A percentile compares a stretch with the other conserved stretches of the same genome.
Conservation (phyloP, 2,797 vertebrate genomes). For the Triplophysa bombifrons region DNA sequence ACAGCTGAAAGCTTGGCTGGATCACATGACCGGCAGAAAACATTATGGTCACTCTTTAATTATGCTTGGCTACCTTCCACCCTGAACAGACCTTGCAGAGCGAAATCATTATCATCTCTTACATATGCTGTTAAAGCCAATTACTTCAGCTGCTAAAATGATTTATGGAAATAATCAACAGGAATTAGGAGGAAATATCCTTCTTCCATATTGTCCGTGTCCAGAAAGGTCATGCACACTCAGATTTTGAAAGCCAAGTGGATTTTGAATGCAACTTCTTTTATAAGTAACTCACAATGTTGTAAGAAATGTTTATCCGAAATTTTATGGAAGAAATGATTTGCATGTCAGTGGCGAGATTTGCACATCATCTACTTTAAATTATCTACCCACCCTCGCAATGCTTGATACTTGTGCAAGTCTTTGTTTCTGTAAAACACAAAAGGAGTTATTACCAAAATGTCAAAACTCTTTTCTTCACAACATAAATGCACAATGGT, state of each 20-base stretch:
- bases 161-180: slow-evolving; percentile 13
- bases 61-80: slow-evolving; percentile 33
- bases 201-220: not conserved
- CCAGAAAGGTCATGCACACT: not conserved
- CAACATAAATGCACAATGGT: not conserved
- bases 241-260: not conserved
- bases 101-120: slow-evolving; percentile 27
- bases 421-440: not conserved
- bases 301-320: too few species aligned
- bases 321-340: too few species aligned
- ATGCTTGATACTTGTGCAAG: not conserved
- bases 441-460: not conserved
- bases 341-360: too few species aligned
- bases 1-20: slow-evolving; percentile 30
- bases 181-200: slow-evolving; percentile 13
- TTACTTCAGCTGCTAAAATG: slow-evolving; percentile 12
- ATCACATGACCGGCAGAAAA: slow-evolving; percentile 35
- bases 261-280: not conserved
- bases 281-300: not conserved
- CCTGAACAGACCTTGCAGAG: slow-evolving; percentile 15
- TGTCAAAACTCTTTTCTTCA: not conserved
- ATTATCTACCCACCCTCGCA: not conserved
- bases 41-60: slow-evolving; percentile 43
- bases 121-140: slow-evolving; percentile 25
- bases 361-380: not conserved